Percentiles rank a stretch among this genome's conserved stretches.
phyloP scores from a whole-genome alignment of 2,888 invertebrate species.

The Catocala fraxini region DNA sequence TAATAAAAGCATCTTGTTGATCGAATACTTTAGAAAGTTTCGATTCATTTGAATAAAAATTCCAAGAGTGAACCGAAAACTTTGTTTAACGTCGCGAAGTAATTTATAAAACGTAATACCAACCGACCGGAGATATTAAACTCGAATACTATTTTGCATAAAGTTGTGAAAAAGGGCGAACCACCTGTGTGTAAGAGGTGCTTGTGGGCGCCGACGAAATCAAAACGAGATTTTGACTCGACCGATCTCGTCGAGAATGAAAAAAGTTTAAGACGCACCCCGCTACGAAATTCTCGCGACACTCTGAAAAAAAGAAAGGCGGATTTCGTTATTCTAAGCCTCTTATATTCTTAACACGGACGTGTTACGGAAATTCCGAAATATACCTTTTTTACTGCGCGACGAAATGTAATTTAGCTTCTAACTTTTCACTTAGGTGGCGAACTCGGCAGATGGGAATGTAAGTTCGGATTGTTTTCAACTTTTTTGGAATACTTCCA shows the following conservation, averaged over 20 bases:
- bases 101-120: conserved; percentile 61
- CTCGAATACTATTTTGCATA: conserved; percentile 66
- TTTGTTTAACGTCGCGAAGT: conserved; percentile 52
- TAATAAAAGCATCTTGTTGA: conserved; percentile 30
- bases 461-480: conserved; percentile 74
- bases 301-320: conserved; percentile 55
- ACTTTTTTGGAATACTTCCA: conserved; percentile 77
- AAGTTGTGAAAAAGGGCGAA: conserved; percentile 64
- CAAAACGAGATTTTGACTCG: conserved; percentile 63
- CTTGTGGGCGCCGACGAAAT: conserved; percentile 57
- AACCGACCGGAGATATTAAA: conserved; percentile 58
- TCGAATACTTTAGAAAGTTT: conserved; percentile 37
- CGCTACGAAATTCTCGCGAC: conserved; percentile 58
- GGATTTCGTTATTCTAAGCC: conserved; percentile 78
- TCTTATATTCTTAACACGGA: conserved; percentile 77
- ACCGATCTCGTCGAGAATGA: conserved; percentile 63
- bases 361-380: conserved; percentile 57
- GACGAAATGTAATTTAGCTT: conserved; percentile 71
- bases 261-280: conserved; percentile 67
- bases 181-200: conserved; percentile 64
- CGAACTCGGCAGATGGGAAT: conserved; percentile 65
- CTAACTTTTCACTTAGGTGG: conserved; percentile 81
- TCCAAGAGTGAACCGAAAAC: conserved; percentile 43
- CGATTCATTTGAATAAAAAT: conserved; percentile 55
- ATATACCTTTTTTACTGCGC: conserved; percentile 58